A percentile compares a stretch with the other conserved stretches of the same genome.
phyloP scores from a whole-genome alignment of 2,888 invertebrate genomes.

The Patella depressa region DNA sequence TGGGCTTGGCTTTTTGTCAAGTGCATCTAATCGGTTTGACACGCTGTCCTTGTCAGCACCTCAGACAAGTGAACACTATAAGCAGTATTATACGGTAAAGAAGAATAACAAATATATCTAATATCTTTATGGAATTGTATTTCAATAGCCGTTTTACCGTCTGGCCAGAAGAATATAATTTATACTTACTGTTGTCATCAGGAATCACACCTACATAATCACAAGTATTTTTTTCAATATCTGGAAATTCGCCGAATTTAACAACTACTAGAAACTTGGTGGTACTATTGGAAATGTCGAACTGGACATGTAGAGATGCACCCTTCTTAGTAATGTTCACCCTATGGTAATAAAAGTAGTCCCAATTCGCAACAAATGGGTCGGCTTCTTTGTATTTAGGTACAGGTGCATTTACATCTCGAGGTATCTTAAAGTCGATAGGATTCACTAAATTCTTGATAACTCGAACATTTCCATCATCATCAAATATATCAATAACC shows the following conservation, averaged over 20 bases:
- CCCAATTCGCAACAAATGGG: constrained; percentile 34
- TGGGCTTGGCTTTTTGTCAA: no score
- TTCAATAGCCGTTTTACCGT: no score
- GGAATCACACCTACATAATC: not conserved
- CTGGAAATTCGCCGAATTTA: constrained; percentile 37
- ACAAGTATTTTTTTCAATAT: constrained; percentile 21
- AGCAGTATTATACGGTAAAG: no score
- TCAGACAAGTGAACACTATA: no score
- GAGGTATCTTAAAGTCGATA: constrained; percentile 49
- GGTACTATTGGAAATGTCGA: constrained; percentile 31
- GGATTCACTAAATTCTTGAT: constrained; percentile 35
- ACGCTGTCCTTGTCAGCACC: no score
- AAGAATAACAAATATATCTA: no score
- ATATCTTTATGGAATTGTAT: no score
- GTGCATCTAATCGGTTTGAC: no score
- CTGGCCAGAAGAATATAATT: not conserved
- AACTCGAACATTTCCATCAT: constrained; percentile 22
- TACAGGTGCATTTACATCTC: constrained; percentile 31
- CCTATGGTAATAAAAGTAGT: constrained; percentile 33
- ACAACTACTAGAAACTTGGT: constrained; percentile 46
- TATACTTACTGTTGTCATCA: not conserved
- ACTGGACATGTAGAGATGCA: constrained; percentile 33
- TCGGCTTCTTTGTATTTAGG: constrained; percentile 22
- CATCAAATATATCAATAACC: constrained; percentile 33
- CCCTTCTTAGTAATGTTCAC: constrained; percentile 21